These are phyloP conservation scores for Dorcus hopei DNA, from an alignment of 2,888 invertebrate species.

Conservation along the genomic window DNA sequence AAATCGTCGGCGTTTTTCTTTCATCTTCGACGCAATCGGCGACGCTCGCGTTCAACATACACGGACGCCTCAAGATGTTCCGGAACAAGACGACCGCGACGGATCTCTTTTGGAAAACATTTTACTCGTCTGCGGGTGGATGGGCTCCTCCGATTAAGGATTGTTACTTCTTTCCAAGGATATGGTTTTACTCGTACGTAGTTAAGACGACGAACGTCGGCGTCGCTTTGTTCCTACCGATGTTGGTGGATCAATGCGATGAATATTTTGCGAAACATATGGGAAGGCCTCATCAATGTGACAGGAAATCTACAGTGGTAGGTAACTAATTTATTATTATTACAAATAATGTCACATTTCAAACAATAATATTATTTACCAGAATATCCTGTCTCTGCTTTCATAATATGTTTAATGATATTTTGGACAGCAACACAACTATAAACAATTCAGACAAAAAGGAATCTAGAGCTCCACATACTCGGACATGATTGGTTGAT, in stretches of 20 bases:
- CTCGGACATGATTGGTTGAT: too few relatives aligned
- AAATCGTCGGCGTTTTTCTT: conserved; percentile 44
- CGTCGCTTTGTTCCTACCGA: conserved; percentile 44
- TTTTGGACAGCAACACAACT: too few relatives aligned
- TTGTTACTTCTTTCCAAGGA: conserved; percentile 40
- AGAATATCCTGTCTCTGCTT: too few relatives aligned
- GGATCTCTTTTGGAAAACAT: conserved; percentile 56
- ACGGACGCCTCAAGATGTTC: conserved; percentile 38
- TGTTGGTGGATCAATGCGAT: conserved; percentile 72
- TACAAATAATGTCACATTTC: neutral
- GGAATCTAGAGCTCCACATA: too few relatives aligned
- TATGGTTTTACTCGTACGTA: conserved; percentile 45
- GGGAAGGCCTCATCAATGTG: conserved; percentile 62
- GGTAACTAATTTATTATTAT: conserved; percentile 24
- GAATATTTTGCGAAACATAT: conserved; percentile 65
- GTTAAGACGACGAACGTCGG: conserved; percentile 32
- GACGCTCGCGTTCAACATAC: conserved; percentile 37
- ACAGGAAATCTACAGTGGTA: conserved; percentile 52
- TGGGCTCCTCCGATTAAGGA: conserved; percentile 48
- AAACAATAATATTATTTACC: too few relatives aligned
- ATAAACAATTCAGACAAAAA: too few relatives aligned
- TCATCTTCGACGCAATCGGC: conserved; percentile 39
- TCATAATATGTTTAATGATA: too few relatives aligned
- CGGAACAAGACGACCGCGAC: conserved; percentile 49
- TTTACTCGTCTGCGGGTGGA: conserved; percentile 48